Percentiles rank a stretch among this genome's conserved stretches.
Conservation (phyloP, 1,140 invertebrate species). For the Zaprionus vittiger region DNA sequence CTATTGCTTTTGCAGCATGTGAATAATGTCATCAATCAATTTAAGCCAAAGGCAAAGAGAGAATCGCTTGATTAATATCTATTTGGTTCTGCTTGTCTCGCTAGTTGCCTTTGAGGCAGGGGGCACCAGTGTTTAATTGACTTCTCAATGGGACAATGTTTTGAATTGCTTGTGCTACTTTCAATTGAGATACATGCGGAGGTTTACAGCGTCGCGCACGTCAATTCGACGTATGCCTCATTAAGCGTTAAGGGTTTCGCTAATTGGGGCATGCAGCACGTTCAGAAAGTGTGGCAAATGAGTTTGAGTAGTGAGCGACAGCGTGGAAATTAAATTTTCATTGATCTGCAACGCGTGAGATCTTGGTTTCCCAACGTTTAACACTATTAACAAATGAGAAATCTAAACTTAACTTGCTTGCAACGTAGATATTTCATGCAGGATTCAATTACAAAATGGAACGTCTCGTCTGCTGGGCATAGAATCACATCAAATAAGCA, state of each 20-base stretch:
- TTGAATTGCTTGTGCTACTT: slow-evolving; percentile 42
- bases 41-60: slow-evolving; percentile 39
- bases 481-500: slow-evolving; percentile 29
- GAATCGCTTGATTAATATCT: slow-evolving; percentile 65
- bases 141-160: slow-evolving; percentile 55
- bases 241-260: slow-evolving; percentile 17
- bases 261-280: slow-evolving; percentile 35
- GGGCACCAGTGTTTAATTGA: slow-evolving; percentile 58
- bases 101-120: slow-evolving; percentile 14
- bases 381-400: background rate
- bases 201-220: slow-evolving; percentile 17
- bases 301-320: background rate
- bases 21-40: slow-evolving; percentile 61
- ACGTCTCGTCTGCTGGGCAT: slow-evolving; percentile 13
- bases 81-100: slow-evolving; percentile 22
- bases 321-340: background rate
- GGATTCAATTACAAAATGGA: slow-evolving; percentile 45
- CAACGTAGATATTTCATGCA: too few relatives aligned
- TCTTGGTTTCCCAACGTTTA: background rate
- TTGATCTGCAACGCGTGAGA: background rate
- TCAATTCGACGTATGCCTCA: slow-evolving; percentile 35
- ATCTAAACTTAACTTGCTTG: slow-evolving; percentile 10
- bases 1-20: slow-evolving; percentile 27
- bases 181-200: slow-evolving; percentile 46
- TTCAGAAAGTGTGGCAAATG: slow-evolving; percentile 19